A percentile compares a stretch with the other conserved stretches of the same genome.
Conservation (phyloP, 1,140 invertebrate species). For the Ips nitidus region DNA sequence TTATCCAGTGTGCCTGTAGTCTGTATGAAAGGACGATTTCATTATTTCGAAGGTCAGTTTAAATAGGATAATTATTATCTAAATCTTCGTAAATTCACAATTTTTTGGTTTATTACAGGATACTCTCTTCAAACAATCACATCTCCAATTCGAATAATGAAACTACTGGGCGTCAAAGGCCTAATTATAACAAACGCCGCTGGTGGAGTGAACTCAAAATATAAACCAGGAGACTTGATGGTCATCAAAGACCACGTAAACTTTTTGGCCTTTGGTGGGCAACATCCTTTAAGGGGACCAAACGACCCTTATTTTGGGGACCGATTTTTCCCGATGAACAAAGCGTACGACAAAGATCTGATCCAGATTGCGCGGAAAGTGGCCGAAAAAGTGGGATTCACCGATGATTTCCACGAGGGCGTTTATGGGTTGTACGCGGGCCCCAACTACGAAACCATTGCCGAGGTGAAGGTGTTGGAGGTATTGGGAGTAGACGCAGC, state of each 20-base stretch:
- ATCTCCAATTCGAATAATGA: conserved; percentile 92
- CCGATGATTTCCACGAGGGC: conserved; percentile 73
- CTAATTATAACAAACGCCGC: conserved; percentile 93
- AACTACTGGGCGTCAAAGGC: conserved; percentile 81
- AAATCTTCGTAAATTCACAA: not conserved
- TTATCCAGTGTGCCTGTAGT: conserved; percentile 76
- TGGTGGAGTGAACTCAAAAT: conserved; percentile 85
- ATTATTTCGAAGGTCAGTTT: conserved; percentile 93
- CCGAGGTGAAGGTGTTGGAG: conserved; percentile 79
- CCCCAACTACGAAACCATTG: conserved; percentile 90
- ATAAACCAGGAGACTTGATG: conserved; percentile 93
- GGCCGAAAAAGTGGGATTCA: conserved; percentile 70
- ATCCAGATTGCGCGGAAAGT: conserved; percentile 70
- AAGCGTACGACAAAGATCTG: conserved; percentile 76
- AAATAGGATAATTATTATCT: conserved; percentile 58
- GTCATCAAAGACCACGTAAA: conserved; percentile 95
- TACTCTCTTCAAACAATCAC: conserved; percentile 88
- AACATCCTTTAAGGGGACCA: conserved; percentile 84
- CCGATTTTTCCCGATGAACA: conserved; percentile 84
- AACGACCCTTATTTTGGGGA: conserved; percentile 93
- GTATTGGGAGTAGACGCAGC: conserved; percentile 86
- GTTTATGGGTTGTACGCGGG: conserved; percentile 90
- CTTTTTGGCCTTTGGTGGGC: conserved; percentile 80
- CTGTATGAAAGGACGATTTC: conserved; percentile 94
- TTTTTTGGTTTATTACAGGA: conserved; percentile 89